Evolutionary conservation across 2,797 vertebrate genomes (phyloP).

Genomic region (Lagorchestes hirsutus): DNA sequence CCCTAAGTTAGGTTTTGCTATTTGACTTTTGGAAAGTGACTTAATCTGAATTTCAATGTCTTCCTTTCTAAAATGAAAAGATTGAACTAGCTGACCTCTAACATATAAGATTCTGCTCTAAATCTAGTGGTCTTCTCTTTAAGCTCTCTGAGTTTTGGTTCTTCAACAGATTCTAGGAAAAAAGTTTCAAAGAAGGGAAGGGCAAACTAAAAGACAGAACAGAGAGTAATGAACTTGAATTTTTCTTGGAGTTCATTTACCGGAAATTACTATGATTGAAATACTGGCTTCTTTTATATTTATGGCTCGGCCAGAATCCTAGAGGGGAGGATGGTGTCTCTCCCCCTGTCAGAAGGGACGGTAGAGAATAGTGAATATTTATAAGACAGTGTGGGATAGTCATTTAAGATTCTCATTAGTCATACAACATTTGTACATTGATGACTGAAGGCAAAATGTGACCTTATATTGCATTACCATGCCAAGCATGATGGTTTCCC

Average conservation of each 20-base stretch:
- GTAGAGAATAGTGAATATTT: constrained; percentile 66
- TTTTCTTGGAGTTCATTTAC: constrained; percentile 72
- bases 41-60: background rate
- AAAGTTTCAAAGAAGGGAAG: background rate
- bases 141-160: background rate
- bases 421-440: constrained; percentile 64
- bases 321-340: constrained; percentile 66
- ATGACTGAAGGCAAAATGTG: constrained; percentile 82
- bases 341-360: constrained; percentile 72
- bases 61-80: background rate
- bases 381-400: constrained; percentile 61
- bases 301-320: constrained; percentile 61
- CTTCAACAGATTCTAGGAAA: constrained; percentile 21
- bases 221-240: constrained; percentile 43
- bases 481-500: constrained; percentile 67
- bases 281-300: constrained; percentile 15
- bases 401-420: constrained; percentile 79
- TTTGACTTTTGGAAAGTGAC: background rate
- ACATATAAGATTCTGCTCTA: background rate
- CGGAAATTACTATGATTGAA: constrained; percentile 53
- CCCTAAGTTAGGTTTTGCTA: background rate
- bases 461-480: constrained; percentile 81
- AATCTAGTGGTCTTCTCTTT: background rate
- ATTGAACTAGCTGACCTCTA: background rate
- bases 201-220: constrained; percentile 63